Conservation (phyloP, 2,888 invertebrate genomes). For the Temnothorax ravouxi region DNA sequence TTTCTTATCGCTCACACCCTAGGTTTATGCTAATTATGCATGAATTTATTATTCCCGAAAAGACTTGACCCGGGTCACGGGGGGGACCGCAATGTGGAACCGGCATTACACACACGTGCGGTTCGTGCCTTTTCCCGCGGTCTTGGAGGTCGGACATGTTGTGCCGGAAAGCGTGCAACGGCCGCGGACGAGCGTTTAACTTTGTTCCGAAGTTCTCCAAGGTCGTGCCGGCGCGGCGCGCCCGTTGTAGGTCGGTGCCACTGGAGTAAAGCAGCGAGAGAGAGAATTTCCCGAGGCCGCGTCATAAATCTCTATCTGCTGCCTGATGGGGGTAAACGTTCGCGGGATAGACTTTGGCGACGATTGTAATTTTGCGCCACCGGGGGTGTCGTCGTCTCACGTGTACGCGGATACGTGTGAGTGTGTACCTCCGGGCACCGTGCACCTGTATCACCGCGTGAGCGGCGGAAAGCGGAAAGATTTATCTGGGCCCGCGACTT, state of each 20-base stretch:
- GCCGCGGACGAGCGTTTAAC: conserved; percentile 80
- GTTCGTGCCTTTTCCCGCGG: conserved; percentile 34
- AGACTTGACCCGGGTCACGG: too few species aligned
- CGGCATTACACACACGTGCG: conserved; percentile 24
- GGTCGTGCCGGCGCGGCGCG: conserved; percentile 78
- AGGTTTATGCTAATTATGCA: neutral
- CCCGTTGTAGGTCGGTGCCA: conserved; percentile 80
- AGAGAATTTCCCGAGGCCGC: conserved; percentile 74
- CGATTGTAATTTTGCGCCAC: conserved; percentile 76
- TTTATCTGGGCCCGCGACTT: conserved; percentile 23
- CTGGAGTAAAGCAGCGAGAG: conserved; percentile 69
- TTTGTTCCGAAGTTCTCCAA: conserved; percentile 85
- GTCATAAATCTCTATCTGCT: conserved; percentile 78
- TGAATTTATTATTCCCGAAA: neutral
- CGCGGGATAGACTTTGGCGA: conserved; percentile 74
- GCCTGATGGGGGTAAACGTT: conserved; percentile 70
- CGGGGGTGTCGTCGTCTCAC: conserved; percentile 48
- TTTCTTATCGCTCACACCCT: neutral
- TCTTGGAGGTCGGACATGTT: conserved; percentile 57
- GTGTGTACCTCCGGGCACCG: neutral
- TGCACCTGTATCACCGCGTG: neutral
- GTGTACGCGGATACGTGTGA: conserved; percentile 25
- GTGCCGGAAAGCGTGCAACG: conserved; percentile 64
- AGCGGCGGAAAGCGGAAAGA: conserved; percentile 27
- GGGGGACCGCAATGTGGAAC: neutral